These are phyloP conservation scores for Thaumatotibia leucotreta DNA, from an alignment of 1,140 invertebrate species.

Conservation along the genomic window DNA sequence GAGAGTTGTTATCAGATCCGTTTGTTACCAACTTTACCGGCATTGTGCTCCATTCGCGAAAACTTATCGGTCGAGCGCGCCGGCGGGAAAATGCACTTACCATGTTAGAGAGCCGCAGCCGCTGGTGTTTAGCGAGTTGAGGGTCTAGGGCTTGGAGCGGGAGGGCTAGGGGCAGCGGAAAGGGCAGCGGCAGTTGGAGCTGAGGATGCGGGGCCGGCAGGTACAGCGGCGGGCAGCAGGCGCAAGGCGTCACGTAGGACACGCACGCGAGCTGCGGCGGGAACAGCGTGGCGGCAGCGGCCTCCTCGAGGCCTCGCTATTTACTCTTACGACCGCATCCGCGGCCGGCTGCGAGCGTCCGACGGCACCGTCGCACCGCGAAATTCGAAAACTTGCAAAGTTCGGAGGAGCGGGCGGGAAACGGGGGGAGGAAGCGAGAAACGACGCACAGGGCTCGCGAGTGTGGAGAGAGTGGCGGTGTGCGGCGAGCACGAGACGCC, in stretches of 20 bases:
- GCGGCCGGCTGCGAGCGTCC: constrained; percentile 57
- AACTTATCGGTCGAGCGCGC: constrained; percentile 39
- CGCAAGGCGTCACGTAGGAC: constrained; percentile 71
- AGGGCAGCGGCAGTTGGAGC: constrained; percentile 57
- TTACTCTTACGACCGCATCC: constrained; percentile 69
- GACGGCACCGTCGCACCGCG: constrained; percentile 56
- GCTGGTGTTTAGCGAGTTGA: constrained; percentile 70
- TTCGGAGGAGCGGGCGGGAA: constrained; percentile 59
- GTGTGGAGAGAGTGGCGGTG: constrained; percentile 67
- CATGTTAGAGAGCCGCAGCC: constrained; percentile 77
- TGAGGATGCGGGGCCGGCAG: constrained; percentile 52
- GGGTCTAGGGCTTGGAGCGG: constrained; percentile 64
- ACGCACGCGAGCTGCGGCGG: constrained; percentile 72
- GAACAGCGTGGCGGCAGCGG: constrained; percentile 73
- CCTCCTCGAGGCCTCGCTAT: constrained; percentile 67
- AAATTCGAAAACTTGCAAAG: constrained; percentile 48
- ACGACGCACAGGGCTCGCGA: constrained; percentile 65
- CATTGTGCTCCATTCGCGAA: constrained; percentile 32
- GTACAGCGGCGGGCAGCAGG: constrained; percentile 65
- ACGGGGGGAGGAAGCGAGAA: constrained; percentile 63
- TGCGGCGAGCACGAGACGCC: constrained; percentile 73
- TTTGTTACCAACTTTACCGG: constrained; percentile 45
- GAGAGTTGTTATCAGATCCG: constrained; percentile 55
- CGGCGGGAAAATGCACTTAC: constrained; percentile 56
- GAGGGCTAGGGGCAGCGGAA: constrained; percentile 57